Evolutionary conservation across 2,888 invertebrate species (phyloP), one percentile per base, ranked within the genome.

Genomic region (Dryocosmus kuriphilus): DNA sequence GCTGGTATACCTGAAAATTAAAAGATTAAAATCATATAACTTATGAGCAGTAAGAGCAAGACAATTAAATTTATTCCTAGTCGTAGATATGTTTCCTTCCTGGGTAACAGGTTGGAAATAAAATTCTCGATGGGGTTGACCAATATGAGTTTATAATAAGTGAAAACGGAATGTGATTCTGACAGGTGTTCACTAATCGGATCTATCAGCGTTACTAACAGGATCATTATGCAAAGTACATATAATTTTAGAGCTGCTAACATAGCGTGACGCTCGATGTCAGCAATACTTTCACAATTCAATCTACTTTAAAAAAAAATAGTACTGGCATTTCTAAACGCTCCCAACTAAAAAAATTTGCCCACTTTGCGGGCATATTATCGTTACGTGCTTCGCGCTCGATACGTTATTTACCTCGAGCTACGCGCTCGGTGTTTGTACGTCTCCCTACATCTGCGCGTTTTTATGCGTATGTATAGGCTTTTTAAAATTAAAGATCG

Each of bases 1-100:
- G 96, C 94, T 51, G 97, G 97, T 81, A 97, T 95, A 86, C 97
- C 96, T 96, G 90, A 24, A 90, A 91, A 83, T 77, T 79, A 79
- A 82, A 79, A 83, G 79, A 82, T 30, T 76, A 65, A n/a, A 32
- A n/a, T 24, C 30, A 55, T n/a, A 30, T 46, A 7, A 32, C 19
- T 14, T 41, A 14, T 41, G 14, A 41, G 41, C 41, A 16, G 16
- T 41, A 41, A 14, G 16, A 41, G 16, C 4, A 41, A 41, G 41
- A 14, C 4, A 41, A 41, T 41, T 41, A 22, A 22, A 41, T 38
- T 8, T 38, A 1, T 11, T 22, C 8, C 8, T 35, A 41, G 3
- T 41, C 4, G 16, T 3, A 16, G 14, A 41, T 41, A 41, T 16
- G 16, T 16, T 14, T 41, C 16, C 41, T 22, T 30, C 27, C 24